A percentile compares a stretch with the other conserved stretches of the same genome.
Conservation (phyloP, 2,888 invertebrate genomes). For the Ctenicera cuprea region DNA sequence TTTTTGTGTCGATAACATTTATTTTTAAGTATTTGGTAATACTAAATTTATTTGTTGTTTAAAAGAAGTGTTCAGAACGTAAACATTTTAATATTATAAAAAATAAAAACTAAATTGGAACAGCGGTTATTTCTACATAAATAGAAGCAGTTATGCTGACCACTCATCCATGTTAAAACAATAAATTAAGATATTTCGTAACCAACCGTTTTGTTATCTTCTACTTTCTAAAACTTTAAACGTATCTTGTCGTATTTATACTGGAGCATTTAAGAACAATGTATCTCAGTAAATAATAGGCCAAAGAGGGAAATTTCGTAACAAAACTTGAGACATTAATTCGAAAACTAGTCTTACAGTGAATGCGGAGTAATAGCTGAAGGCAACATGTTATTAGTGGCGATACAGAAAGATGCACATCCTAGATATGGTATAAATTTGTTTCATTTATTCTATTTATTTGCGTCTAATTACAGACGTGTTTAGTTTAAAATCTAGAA, state of each 20-base stretch:
- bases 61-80: too few species aligned
- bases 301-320: constrained; percentile 16
- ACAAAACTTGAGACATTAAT: constrained; percentile 7
- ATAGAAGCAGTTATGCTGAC: too few species aligned
- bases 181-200: background rate
- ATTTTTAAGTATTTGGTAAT: too few species aligned
- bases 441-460: too few species aligned
- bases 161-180: background rate
- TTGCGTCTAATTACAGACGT: too few species aligned
- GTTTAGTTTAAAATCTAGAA: too few species aligned
- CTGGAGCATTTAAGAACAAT: background rate
- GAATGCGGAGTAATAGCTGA: constrained; percentile 7
- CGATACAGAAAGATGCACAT: constrained; percentile 12
- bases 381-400: constrained; percentile 22
- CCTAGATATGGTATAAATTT: constrained; percentile 3
- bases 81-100: too few species aligned
- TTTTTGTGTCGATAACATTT: too few species aligned
- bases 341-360: background rate
- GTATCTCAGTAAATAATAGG: constrained; percentile 9
- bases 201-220: background rate
- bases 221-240: constrained; percentile 1
- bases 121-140: too few species aligned
- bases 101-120: too few species aligned
- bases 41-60: too few species aligned
- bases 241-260: background rate